Evolutionary conservation across 1,140 invertebrate genomes (phyloP).

Genomic region (Oppia nitens): DNA sequence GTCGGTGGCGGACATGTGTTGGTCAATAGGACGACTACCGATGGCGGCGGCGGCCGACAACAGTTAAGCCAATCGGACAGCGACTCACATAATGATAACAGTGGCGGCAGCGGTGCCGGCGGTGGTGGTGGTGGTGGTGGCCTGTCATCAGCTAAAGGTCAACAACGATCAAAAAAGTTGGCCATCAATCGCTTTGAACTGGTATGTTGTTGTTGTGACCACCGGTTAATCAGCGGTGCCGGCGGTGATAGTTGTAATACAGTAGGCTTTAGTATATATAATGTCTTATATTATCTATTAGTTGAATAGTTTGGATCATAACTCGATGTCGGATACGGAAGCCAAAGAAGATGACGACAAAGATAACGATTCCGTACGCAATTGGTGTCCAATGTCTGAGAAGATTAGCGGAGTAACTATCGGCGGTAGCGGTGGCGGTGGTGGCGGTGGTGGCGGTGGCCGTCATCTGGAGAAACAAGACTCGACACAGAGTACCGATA

Average conservation of each 20-base stretch:
- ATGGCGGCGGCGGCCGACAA: conserved; percentile 30
- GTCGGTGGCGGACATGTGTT: too few species aligned
- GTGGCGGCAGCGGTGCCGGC: too few species aligned
- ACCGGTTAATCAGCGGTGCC: conserved; percentile 33
- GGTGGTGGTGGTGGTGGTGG: too few species aligned
- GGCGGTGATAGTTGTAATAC: conserved; percentile 1
- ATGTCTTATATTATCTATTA: conserved; percentile 13
- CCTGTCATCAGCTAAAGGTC: conserved; percentile 24
- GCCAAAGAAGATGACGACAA: conserved; percentile 48
- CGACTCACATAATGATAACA: conserved; percentile 26
- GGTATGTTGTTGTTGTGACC: conserved; percentile 31
- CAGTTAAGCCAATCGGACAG: conserved; percentile 34
- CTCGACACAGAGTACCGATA: conserved; percentile 20
- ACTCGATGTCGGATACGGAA: conserved; percentile 40
- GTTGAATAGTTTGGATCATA: conserved; percentile 33
- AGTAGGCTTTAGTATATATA: not conserved
- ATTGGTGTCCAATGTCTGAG: not conserved
- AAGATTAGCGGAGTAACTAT: too few species aligned
- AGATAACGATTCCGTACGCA: conserved; percentile 36
- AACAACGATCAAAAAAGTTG: conserved; percentile 31
- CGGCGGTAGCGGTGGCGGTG: too few species aligned
- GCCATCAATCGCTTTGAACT: conserved; percentile 43
- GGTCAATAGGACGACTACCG: conserved; percentile 30
- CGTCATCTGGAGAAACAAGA: conserved; percentile 10
- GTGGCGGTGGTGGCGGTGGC: too few species aligned